Conservation (phyloP, 2,797 vertebrate species). For the Squalus acanthias region DNA sequence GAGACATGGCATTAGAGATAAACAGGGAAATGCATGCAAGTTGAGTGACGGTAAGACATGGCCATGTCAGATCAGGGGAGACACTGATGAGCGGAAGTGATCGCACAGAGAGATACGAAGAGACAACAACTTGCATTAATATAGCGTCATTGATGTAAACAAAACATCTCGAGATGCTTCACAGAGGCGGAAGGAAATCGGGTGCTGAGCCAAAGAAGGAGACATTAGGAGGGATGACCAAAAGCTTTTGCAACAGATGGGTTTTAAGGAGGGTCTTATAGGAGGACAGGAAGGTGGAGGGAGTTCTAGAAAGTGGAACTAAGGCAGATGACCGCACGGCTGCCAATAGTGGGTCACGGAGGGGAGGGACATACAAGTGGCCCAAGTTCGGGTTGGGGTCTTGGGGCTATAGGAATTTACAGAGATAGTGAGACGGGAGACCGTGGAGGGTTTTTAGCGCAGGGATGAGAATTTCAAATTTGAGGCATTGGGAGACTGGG, state of each 20-base stretch:
- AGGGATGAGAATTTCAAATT: not conserved
- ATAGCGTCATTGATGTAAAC: not conserved
- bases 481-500: not conserved
- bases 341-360: not conserved
- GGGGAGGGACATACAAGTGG: not conserved
- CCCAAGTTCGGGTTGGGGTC: not conserved
- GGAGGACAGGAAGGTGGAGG: not conserved
- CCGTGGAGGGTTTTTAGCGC: not conserved
- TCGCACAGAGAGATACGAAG: not conserved
- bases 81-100: not conserved
- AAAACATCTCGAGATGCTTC: not conserved
- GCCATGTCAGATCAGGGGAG: not conserved
- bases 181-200: not conserved
- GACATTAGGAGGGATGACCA: not conserved
- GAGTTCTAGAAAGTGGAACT: not conserved
- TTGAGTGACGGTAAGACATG: not conserved
- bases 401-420: not conserved
- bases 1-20: not conserved
- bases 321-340: not conserved
- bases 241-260: not conserved
- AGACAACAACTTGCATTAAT: too few species aligned
- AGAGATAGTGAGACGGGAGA: not conserved
- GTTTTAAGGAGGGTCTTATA: not conserved
- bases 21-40: not conserved
- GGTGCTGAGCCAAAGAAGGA: not conserved